Evolutionary conservation across 1,140 invertebrate species (phyloP).

Genomic region (Drosophila melanogaster): DNA sequence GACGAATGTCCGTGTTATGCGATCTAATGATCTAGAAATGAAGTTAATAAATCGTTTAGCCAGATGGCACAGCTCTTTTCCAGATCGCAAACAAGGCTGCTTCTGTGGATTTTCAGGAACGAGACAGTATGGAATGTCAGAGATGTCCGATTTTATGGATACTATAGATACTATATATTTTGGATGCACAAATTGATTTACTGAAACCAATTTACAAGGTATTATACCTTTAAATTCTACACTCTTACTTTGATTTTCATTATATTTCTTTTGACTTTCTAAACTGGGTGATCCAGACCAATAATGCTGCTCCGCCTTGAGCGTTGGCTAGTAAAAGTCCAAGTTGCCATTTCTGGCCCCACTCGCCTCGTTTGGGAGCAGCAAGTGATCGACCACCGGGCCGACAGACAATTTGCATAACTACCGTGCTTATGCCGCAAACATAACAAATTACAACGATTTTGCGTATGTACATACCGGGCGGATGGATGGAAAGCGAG

Average conservation of each 20-base stretch:
- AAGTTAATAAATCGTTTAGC: conserved; percentile 84
- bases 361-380: conserved; percentile 35
- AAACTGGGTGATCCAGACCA: too few relatives aligned
- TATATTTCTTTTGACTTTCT: too few relatives aligned
- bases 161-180: too few relatives aligned
- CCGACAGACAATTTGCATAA: conserved; percentile 74
- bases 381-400: conserved; percentile 56
- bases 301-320: too few relatives aligned
- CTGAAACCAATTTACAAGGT: too few relatives aligned
- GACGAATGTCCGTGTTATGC: conserved; percentile 84
- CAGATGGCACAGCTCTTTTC: conserved; percentile 59
- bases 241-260: too few relatives aligned
- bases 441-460: conserved; percentile 82
- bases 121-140: conserved; percentile 5
- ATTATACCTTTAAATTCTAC: too few relatives aligned
- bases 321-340: not conserved
- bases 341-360: conserved; percentile 2
- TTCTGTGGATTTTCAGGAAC: not conserved
- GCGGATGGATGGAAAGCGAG: conserved; percentile 52
- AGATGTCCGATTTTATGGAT: conserved; percentile 1
- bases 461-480: conserved; percentile 61
- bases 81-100: conserved; percentile 12
- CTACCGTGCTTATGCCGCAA: conserved; percentile 74
- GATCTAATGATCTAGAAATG: conserved; percentile 84
- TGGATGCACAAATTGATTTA: too few relatives aligned